phyloP scores from a whole-genome alignment of 2,797 vertebrate genomes.

The Anolis apletophallus region DNA sequence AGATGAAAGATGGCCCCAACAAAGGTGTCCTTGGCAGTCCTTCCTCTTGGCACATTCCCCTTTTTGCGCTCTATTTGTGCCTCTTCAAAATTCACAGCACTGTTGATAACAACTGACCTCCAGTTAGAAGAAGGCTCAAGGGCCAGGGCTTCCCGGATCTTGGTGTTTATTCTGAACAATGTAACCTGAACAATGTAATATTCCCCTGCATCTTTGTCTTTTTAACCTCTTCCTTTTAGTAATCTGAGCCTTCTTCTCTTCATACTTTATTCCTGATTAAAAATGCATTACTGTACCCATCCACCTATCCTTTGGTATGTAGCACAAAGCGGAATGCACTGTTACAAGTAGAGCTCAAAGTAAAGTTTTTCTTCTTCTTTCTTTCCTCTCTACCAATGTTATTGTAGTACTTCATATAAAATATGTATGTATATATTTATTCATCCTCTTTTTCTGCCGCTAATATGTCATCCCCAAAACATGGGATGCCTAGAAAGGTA shows the following conservation, averaged over 20 bases:
- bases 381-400: slow-evolving; percentile 36
- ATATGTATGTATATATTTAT: slow-evolving; percentile 9
- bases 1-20: too few species aligned
- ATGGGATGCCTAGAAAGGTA: not conserved
- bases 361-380: not conserved
- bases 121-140: too few species aligned
- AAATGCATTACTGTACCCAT: slow-evolving; percentile 25
- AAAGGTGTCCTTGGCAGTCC: too few species aligned
- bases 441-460: slow-evolving; percentile 18
- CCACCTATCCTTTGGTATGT: not conserved
- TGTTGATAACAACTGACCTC: too few species aligned
- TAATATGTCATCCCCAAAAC: not conserved
- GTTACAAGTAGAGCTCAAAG: not conserved
- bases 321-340: not conserved
- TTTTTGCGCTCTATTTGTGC: too few species aligned
- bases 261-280: slow-evolving; percentile 32
- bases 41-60: too few species aligned
- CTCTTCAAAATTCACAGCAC: too few species aligned
- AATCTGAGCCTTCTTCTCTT: slow-evolving; percentile 4
- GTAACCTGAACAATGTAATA: slow-evolving; percentile 22
- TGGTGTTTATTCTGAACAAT: too few species aligned
- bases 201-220: slow-evolving; percentile 45
- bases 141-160: too few species aligned
- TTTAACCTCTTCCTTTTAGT: slow-evolving; percentile 32
- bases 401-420: not conserved